A percentile compares a stretch with the other conserved stretches of the same genome.
These are phyloP conservation scores for Synergus gifuensis DNA, from an alignment of 2,888 invertebrate species.

Conservation along the genomic window DNA sequence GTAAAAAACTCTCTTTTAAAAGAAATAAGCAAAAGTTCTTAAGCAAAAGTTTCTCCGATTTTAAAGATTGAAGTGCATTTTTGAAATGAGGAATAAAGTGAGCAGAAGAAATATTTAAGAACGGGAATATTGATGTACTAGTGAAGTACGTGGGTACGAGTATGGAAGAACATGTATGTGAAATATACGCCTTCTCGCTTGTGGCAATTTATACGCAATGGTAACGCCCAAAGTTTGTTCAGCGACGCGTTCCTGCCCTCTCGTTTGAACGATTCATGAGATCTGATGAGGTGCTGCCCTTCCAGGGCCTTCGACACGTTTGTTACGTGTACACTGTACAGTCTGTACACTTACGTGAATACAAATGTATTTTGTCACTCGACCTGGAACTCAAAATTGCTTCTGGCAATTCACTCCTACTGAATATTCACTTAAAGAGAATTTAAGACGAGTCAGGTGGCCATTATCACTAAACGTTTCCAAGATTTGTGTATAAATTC, in stretches of 20 bases:
- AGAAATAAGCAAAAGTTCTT: no score
- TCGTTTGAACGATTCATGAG: slow-evolving; percentile 40
- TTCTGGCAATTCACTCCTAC: not conserved
- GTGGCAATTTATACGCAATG: slow-evolving; percentile 55
- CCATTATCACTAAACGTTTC: not conserved
- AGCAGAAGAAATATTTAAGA: not conserved
- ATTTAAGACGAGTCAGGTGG: not conserved
- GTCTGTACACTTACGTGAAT: slow-evolving; percentile 6
- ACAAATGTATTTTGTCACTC: not conserved
- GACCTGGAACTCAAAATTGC: slow-evolving; percentile 5
- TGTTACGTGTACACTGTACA: slow-evolving; percentile 1
- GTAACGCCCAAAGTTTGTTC: slow-evolving; percentile 70
- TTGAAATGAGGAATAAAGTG: not conserved
- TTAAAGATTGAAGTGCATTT: not conserved
- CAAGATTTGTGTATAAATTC: no score
- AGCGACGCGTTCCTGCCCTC: slow-evolving; percentile 59
- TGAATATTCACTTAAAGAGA: not conserved
- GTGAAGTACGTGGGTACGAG: slow-evolving; percentile 2
- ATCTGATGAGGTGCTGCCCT: slow-evolving; percentile 25
- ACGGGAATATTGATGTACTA: slow-evolving; percentile 1
- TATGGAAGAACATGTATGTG: slow-evolving; percentile 26
- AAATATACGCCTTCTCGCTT: slow-evolving; percentile 33
- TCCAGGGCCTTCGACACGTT: slow-evolving; percentile 39
- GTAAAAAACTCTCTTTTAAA: no score
- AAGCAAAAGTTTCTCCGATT: no score